Conservation (phyloP, 2,888 invertebrate genomes). For the Graphium colonna region DNA sequence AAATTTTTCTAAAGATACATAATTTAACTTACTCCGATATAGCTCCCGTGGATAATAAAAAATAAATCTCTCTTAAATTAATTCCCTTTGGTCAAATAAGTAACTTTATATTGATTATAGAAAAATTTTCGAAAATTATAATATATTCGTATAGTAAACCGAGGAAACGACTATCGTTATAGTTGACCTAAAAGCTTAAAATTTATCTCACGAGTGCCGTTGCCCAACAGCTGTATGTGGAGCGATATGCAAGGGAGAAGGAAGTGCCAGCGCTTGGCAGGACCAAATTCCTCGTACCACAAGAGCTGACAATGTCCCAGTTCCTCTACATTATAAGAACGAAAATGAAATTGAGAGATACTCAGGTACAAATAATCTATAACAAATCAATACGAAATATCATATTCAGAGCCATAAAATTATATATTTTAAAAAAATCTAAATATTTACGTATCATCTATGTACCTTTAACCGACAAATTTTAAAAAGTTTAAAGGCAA, state of each 20-base stretch:
- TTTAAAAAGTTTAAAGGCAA: not conserved
- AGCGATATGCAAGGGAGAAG: constrained; percentile 87
- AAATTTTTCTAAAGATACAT: too few species aligned
- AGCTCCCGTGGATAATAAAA: too few species aligned
- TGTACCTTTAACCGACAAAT: too few species aligned
- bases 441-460: constrained; percentile 1
- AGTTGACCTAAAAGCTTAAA: not conserved
- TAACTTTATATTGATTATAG: too few species aligned
- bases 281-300: constrained; percentile 92
- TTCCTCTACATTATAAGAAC: constrained; percentile 87
- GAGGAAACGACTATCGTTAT: not conserved
- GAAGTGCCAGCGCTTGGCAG: constrained; percentile 88
- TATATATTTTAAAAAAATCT: too few species aligned
- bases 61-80: too few species aligned
- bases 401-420: too few species aligned
- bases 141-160: not conserved
- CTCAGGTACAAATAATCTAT: constrained; percentile 47
- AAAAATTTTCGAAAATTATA: not conserved
- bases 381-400: too few species aligned
- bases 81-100: too few species aligned
- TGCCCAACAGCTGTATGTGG: constrained; percentile 85
- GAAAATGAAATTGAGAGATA: constrained; percentile 70
- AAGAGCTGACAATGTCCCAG: constrained; percentile 93
- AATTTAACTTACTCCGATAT: too few species aligned
- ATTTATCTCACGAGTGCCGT: not conserved